These are phyloP conservation scores for Cephus cinctus DNA, from an alignment of 1,140 invertebrate species.

Conservation along the genomic window DNA sequence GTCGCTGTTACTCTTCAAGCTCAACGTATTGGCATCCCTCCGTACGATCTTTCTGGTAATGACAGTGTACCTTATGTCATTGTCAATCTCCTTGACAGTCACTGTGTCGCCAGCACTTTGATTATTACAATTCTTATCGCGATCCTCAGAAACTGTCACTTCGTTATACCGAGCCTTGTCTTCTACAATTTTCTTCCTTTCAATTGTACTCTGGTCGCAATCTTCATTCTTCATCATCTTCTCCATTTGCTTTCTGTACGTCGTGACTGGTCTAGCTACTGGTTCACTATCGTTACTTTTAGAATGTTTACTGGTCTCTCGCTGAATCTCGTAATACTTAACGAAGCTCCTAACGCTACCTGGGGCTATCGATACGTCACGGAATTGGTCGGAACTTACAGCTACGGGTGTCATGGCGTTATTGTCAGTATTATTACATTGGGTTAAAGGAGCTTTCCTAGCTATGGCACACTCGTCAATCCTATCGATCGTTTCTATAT, in stretches of 20 bases:
- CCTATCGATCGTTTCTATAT: neutral
- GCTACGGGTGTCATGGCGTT: constrained; percentile 46
- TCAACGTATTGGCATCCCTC: neutral
- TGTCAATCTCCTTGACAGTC: constrained; percentile 1
- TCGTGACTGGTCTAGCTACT: constrained; percentile 4
- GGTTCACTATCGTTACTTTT: constrained; percentile 28
- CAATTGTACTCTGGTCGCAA: neutral
- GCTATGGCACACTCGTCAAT: constrained; percentile 45
- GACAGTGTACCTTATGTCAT: constrained; percentile 2
- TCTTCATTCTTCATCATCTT: constrained; percentile 6
- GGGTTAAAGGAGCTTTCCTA: constrained; percentile 31
- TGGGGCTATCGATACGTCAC: constrained; percentile 41
- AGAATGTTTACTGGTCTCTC: constrained; percentile 30
- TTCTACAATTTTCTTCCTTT: neutral
- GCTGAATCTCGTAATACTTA: constrained; percentile 46
- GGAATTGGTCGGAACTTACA: constrained; percentile 45
- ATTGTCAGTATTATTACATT: constrained; percentile 48
- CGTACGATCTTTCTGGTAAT: neutral
- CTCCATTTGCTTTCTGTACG: constrained; percentile 2
- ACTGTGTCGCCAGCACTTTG: too few relatives aligned
- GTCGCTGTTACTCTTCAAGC: too few relatives aligned
- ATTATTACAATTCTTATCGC: too few relatives aligned
- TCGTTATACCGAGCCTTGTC: too few relatives aligned
- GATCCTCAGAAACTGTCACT: too few relatives aligned
- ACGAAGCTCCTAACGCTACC: constrained; percentile 52